Percentiles rank a stretch among this genome's conserved stretches.
phyloP scores from a whole-genome alignment of 2,888 invertebrate species.

The Synanthedon formicaeformis region DNA sequence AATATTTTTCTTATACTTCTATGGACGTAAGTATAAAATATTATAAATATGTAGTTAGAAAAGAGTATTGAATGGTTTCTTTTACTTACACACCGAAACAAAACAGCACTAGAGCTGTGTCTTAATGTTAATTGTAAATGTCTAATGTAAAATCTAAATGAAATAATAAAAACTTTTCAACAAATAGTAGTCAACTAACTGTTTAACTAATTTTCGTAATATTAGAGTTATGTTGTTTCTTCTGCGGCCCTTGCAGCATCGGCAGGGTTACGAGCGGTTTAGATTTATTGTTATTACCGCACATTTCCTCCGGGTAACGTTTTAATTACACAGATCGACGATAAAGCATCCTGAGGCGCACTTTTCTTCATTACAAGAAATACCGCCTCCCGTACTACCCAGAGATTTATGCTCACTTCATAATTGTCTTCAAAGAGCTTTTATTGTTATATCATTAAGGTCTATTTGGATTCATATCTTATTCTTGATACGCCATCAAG shows the following conservation, averaged over 20 bases:
- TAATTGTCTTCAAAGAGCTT: conserved; percentile 36
- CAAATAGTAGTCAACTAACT: background rate
- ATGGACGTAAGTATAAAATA: no score
- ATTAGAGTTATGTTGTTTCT: background rate
- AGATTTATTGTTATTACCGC: conserved; percentile 69
- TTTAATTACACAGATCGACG: conserved; percentile 70
- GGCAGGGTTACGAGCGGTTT: conserved; percentile 13
- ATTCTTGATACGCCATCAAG: no score
- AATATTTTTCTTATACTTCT: no score
- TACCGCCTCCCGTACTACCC: conserved; percentile 40
- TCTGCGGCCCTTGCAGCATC: background rate
- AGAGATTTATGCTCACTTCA: conserved; percentile 46
- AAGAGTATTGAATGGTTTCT: no score
- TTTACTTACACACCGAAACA: no score
- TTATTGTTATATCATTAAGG: background rate
- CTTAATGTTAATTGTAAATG: no score
- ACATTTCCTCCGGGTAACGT: conserved; percentile 69
- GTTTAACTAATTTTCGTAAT: background rate
- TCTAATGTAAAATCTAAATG: no score
- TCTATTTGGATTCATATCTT: no score
- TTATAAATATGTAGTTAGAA: no score
- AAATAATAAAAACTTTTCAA: no score
- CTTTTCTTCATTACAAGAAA: conserved; percentile 70
- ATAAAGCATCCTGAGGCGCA: conserved; percentile 67
- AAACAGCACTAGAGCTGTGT: no score